Base-by-base conservation (phyloP, 2,888 invertebrate genomes). In the Leucoma salicis region DNA sequence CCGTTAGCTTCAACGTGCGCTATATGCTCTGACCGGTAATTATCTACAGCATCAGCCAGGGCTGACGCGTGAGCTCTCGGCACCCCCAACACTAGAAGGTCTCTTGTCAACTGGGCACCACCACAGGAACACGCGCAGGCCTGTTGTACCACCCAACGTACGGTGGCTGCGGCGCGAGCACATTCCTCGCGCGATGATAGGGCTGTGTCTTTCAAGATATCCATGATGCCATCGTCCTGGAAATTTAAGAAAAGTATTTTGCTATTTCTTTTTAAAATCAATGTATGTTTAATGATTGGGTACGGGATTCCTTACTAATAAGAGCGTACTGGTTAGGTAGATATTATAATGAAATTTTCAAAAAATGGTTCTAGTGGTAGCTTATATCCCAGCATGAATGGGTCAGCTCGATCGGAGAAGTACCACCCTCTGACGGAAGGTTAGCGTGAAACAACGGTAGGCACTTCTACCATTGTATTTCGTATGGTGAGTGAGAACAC, bases 141-240 rank as follows among this genome's bases (percentile, higher is more conserved):
- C 16, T 83, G 80, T 7, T 68, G 65, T 32, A 83, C 50, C 36
- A 83, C 83, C 88, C 88, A 89, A 42, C 88, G 83, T 31, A 84
- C 66, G 0, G 74, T 81, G 0, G 83, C 87, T 0, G 80, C 80
- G 0, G 82, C 85, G n/a, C 88, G 81, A 0, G 88, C 88, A 48
- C 79, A 73, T 41, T 89, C 88, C 0, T 76, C 83, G 13, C 88
- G 81, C 0, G 87, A 82, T 0, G 79, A 78, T 31, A 87, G 63
- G 44, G 65, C 80, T 0, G 88, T 87, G 36, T 81, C 82, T 55
- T 84, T 88, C 15, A 89, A 53, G 24, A 87, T 76, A 8, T 82
- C 85, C 77, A 82, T 78, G 25, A 87, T 75, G 10, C 72, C 81
- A 31, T 89, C 88, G 33, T 88, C 87, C 88, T 89, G 72, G 11